Conservation (phyloP, 2,113 vertebrate genomes). For the Nipponia nippon region DNA sequence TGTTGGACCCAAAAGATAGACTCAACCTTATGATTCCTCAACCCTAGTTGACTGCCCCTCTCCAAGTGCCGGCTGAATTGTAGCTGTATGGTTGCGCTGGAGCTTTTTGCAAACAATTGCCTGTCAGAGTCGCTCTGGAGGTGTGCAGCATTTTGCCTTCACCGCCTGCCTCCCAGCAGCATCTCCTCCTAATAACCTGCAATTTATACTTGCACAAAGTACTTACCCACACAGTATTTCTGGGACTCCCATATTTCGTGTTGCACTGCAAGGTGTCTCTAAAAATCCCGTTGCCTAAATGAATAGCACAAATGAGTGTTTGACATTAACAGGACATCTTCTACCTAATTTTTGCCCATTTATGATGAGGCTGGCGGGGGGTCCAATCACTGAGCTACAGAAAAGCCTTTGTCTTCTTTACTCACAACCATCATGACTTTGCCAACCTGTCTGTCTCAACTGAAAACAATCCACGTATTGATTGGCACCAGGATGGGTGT, state of each 20-base stretch:
- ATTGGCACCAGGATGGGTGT: slow-evolving; percentile 12
- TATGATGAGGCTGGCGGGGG: neutral
- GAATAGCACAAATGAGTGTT: neutral
- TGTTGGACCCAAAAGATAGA: fast-evolving
- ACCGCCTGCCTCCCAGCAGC: neutral
- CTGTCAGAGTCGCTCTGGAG: fast-evolving
- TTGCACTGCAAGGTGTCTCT: neutral
- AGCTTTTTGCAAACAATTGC: neutral
- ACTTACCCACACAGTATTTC: neutral
- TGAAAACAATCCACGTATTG: neutral
- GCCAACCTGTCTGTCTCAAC: neutral
- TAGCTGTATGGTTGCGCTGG: fast-evolving
- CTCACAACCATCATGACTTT: neutral
- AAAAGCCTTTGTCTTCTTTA: neutral
- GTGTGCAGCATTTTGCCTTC: neutral
- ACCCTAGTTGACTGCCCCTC: neutral
- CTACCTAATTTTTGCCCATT: neutral
- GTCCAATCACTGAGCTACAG: neutral
- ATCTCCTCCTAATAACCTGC: neutral
- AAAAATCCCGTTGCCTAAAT: neutral
- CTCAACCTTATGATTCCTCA: neutral
- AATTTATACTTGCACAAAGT: neutral
- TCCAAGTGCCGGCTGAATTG: neutral
- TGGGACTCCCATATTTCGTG: neutral
- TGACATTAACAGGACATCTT: neutral